Evolutionary conservation across 64 coral and sea anemone species (phyloP).

Genomic region (Cladopsammia gracilis): DNA sequence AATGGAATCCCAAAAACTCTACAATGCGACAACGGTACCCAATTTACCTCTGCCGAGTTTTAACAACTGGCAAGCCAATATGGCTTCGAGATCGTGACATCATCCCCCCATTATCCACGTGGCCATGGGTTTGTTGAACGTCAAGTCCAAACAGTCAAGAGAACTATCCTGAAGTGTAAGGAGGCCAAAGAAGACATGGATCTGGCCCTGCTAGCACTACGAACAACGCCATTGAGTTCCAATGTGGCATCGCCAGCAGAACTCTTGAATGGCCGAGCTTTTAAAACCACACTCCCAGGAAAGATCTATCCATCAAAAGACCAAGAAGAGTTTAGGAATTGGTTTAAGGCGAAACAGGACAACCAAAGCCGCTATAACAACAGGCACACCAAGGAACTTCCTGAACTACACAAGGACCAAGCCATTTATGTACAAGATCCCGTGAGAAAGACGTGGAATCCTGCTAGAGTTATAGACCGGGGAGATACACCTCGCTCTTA

Average conservation of each 20-base stretch:
- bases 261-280: too few relatives aligned
- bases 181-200: neutral
- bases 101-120: neutral
- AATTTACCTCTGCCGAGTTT: conserved; percentile 36
- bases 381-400: conserved; percentile 22
- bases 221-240: conserved; percentile 38
- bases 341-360: conserved; percentile 4
- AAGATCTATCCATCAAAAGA: conserved; percentile 36
- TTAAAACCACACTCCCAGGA: conserved; percentile 49
- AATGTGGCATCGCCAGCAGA: too few relatives aligned
- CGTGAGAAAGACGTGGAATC: conserved; percentile 23
- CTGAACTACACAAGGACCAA: conserved; percentile 18
- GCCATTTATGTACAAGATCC: conserved; percentile 31
- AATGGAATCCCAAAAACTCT: conserved; percentile 49
- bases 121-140: conserved; percentile 57
- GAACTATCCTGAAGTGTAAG: conserved; percentile 22
- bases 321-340: conserved; percentile 29
- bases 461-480: neutral
- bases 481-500: conserved; percentile 5
- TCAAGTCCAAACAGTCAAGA: conserved; percentile 55
- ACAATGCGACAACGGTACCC: conserved; percentile 35
- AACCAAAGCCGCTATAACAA: conserved; percentile 38
- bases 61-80: conserved; percentile 34
- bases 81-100: conserved; percentile 42
- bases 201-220: conserved; percentile 38